These are phyloP conservation scores for Scophthalmus maximus DNA, from an alignment of 2,113 vertebrate genomes.

Conservation along the genomic window DNA sequence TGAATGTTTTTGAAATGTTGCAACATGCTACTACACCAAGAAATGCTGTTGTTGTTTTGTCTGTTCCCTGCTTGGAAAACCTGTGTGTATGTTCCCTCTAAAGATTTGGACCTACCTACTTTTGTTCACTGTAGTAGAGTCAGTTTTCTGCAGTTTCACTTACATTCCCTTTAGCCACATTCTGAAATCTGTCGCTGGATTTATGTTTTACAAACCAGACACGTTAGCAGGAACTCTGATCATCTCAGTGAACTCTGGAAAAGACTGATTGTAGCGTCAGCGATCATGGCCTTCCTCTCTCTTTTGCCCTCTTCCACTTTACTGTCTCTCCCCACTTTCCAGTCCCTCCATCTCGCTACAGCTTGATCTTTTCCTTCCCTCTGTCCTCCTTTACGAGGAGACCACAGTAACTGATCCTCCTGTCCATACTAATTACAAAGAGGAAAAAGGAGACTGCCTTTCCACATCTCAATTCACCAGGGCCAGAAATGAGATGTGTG, in stretches of 20 bases:
- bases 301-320: not conserved
- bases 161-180: conserved; percentile 11
- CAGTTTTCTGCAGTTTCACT: conserved; percentile 3
- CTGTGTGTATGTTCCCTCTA: not conserved
- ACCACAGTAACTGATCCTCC: conserved; percentile 68
- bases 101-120: not conserved
- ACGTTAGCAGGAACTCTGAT: conserved; percentile 23
- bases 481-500: conserved; percentile 40
- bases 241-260: conserved; percentile 26
- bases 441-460: conserved; percentile 16
- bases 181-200: not conserved
- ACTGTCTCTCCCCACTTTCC: not conserved
- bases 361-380: conserved; percentile 1
- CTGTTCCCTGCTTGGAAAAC: not conserved
- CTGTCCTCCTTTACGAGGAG: conserved; percentile 35
- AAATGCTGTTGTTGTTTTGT: conserved; percentile 15
- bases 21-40: conserved; percentile 19
- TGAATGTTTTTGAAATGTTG: conserved; percentile 2
- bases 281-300: conserved; percentile 8
- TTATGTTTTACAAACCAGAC: conserved; percentile 1
- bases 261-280: conserved; percentile 17
- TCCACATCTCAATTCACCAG: conserved; percentile 25
- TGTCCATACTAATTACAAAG: conserved; percentile 60
- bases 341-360: not conserved
- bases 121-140: conserved; percentile 8